Evolutionary conservation across 2,113 vertebrate genomes (phyloP), one percentile per base, ranked within the genome.

Genomic region (Amphilophus citrinellus): DNA sequence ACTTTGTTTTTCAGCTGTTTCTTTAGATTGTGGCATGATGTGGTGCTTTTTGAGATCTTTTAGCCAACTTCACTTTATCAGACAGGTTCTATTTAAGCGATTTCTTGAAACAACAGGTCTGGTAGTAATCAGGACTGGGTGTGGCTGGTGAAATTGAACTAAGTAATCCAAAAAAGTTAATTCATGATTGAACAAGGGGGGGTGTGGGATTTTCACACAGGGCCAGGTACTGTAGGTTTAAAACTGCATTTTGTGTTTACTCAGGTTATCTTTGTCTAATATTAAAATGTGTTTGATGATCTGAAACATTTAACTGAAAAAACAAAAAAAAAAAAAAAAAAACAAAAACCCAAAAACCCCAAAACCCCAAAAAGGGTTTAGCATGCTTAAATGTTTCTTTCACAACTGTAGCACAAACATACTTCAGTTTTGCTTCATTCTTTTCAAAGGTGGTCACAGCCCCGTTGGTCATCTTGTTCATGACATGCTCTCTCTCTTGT

Each of bases 401-500:
- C 11, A 53, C 47, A 84, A 27, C 8, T 13, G 5, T 2, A 30
- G 61, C 15, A 58, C 11, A 5, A 35, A 11, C 56, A 84, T 96
- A 98, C 98, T 97, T 97, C 66, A 79, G 90, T 83, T 95, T 89
- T 0, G 93, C 92, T 68, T 95, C 96, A 18, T 91, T 94, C 73
- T 83, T 95, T 42, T 94, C 95, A 66, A 39, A 39, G 73, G 94
- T 94, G 57, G 76, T 81, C 84, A 94, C 15, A 17, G 78, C 95
- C 1, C 94, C 86, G 2, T 88, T 95, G 1, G 93, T 92, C 88
- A 93, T 95, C 81, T 96, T 96, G 91, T 96, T 97, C 50, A 96
- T 96, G 71, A 93, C 92, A 88, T 97, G 97, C 89, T 98, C 97
- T 78, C 97, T 93, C 85, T 99, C 97, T 61, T 97, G 96, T 3